Base-by-base conservation (phyloP, 2,113 vertebrate genomes). In the Macquaria australasica region DNA sequence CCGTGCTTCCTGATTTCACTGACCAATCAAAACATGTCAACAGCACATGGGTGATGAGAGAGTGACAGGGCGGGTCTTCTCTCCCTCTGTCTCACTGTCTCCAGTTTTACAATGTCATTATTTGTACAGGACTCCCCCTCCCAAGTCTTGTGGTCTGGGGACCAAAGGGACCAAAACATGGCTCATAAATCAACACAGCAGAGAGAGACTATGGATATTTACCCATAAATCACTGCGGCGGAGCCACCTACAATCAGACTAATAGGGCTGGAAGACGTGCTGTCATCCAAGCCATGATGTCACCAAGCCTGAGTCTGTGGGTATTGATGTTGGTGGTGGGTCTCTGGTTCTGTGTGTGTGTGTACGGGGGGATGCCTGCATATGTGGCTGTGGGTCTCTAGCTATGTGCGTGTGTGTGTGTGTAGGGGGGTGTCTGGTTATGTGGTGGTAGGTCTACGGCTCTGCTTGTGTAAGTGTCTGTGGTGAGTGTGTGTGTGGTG, bases 201-300 rank as follows among this genome's bases (percentile, higher is more conserved):
- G 91, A 90, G 88, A 82, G 76, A 84, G 88, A 92, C 90, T 78
- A 86, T 88, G 83, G 87, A 91, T 95, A 94, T 94, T 94, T 93
- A 95, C 91, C 94, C 94, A 95, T 96, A 96, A 96, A 95, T 95
- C 94, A 92, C 31, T 91, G 89, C 60, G 72, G 89, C 91, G 95
- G 95, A 95, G 95, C 95, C 95, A 95, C 94, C 93, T 94, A 94
- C 93, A 95, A 96, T 95, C 94, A 95, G 85, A 72, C 90, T 96
- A 96, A 96, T 96, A 85, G 91, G 89, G 89, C 92, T 95, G 91
- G 93, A 96, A 95, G 95, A 96, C 96, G 92, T 95, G 95, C 94
- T 95, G 95, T 96, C 96, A 96, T 95, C 92, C 77, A 88, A 90
- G 88, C 91, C 89, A 95, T 96, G 95, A 96, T 94, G 94, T 96